These are phyloP conservation scores for Sebastes iracundus DNA, from an alignment of 2,797 vertebrate species.

Conservation along the genomic window DNA sequence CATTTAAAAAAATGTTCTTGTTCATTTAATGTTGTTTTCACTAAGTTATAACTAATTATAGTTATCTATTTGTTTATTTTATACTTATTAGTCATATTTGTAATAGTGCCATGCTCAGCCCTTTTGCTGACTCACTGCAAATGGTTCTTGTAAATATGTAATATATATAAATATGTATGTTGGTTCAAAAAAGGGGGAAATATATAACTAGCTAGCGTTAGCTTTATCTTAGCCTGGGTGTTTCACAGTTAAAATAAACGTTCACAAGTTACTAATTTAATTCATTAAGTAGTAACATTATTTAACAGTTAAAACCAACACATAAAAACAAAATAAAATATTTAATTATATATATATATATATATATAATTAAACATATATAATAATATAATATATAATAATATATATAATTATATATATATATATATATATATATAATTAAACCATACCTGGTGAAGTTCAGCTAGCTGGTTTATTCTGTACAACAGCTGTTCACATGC, in stretches of 20 bases:
- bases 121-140: not conserved
- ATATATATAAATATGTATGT: not conserved
- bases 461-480: no score
- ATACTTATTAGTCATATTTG: not conserved
- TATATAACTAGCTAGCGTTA: not conserved
- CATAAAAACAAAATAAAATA: not conserved
- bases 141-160: not conserved
- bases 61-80: not conserved
- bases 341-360: no score
- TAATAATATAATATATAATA: no score
- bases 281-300: not conserved
- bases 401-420: no score
- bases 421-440: no score
- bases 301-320: not conserved
- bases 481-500: not conserved
- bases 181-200: not conserved
- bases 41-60: not conserved
- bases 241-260: not conserved
- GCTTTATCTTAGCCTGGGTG: not conserved
- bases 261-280: not conserved
- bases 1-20: not conserved
- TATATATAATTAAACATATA: no score
- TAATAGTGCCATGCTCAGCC: not conserved
- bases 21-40: not conserved
- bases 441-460: not conserved